These are phyloP conservation scores for Pachymerium ferrugineum DNA, from an alignment of 2,888 invertebrate genomes.

Conservation along the genomic window DNA sequence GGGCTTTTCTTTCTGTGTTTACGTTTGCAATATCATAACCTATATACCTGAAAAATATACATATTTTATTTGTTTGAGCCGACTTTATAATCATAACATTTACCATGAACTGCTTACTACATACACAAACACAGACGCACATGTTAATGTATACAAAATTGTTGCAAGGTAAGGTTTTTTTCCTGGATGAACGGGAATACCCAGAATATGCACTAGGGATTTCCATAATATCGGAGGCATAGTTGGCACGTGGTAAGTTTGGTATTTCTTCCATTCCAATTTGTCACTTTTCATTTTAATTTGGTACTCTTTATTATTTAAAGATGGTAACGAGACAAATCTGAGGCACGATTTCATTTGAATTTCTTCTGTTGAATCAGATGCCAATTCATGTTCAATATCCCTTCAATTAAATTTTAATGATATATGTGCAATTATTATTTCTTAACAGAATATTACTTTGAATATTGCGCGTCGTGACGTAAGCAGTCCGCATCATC, in stretches of 20 bases:
- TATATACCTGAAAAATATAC: constrained; percentile 39
- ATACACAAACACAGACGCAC: constrained; percentile 37
- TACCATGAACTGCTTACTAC: constrained; percentile 31
- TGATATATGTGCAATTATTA: too few species aligned
- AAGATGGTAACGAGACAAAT: neutral
- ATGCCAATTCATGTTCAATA: neutral
- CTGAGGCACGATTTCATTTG: neutral
- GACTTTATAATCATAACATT: neutral
- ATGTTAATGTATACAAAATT: constrained; percentile 43
- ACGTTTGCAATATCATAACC: constrained; percentile 45
- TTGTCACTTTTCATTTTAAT: neutral
- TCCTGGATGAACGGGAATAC: constrained; percentile 41
- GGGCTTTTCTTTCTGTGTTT: constrained; percentile 43
- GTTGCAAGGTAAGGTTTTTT: constrained; percentile 43
- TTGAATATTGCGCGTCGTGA: too few species aligned
- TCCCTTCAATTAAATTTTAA: neutral
- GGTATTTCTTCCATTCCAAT: neutral
- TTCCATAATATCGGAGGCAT: constrained; percentile 47
- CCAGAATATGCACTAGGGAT: constrained; percentile 43
- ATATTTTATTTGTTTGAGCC: neutral
- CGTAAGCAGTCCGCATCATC: too few species aligned
- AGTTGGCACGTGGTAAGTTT: neutral
- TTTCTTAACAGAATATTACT: too few species aligned
- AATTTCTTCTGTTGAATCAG: neutral
- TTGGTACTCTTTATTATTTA: neutral